phyloP scores from a whole-genome alignment of 2,797 vertebrate genomes.

The Florisuga fusca region DNA sequence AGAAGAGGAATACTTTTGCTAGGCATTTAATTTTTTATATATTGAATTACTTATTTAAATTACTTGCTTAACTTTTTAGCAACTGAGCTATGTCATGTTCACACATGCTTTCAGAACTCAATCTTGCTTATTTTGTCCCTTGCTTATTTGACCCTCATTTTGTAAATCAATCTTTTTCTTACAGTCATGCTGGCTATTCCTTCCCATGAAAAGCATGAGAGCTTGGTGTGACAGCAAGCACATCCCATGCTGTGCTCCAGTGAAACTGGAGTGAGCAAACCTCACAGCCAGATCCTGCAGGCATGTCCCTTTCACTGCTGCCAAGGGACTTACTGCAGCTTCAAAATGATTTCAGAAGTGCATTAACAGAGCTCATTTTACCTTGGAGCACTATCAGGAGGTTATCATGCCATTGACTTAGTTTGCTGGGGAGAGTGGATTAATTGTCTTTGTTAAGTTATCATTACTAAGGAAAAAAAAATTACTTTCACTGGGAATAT shows the following conservation, averaged over 20 bases:
- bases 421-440: slow-evolving; percentile 7
- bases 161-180: neutral
- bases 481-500: slow-evolving; percentile 9
- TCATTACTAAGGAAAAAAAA: slow-evolving; percentile 11
- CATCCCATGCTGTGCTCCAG: rapidly evolving
- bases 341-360: neutral
- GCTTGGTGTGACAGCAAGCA: neutral
- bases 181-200: neutral
- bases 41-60: slow-evolving; percentile 15
- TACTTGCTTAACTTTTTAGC: slow-evolving; percentile 22
- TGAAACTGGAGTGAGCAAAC: rapidly evolving
- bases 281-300: neutral
- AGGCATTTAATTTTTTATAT: slow-evolving; percentile 33
- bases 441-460: slow-evolving; percentile 61
- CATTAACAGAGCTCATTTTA: slow-evolving; percentile 15
- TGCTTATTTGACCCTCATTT: neutral
- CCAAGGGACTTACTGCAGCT: neutral
- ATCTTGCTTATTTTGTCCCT: neutral
- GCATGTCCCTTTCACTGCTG: neutral
- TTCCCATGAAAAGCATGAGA: neutral
- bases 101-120: neutral
- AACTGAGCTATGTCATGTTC: neutral
- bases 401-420: neutral
- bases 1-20: slow-evolving; percentile 32
- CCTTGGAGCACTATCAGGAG: neutral